Evolutionary conservation across 2,888 invertebrate genomes (phyloP), one percentile per base, ranked within the genome.

Genomic region (Coenonympha glycerion): DNA sequence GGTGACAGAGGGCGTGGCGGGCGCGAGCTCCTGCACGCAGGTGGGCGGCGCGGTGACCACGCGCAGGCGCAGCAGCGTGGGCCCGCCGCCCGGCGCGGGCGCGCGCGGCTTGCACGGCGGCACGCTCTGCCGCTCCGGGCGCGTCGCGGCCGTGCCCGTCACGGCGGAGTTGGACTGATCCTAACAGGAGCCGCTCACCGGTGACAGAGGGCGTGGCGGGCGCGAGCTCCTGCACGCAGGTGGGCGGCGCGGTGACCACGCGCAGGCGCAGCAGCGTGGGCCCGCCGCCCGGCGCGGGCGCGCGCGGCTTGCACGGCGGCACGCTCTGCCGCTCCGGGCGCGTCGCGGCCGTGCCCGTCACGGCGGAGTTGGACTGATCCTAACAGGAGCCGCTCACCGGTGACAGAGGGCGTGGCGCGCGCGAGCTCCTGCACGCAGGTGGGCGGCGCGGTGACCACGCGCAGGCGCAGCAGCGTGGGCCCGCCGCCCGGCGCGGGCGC

Each of bases 191-290:
- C n/a, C n/a, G n/a, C 11, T 13, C 15, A 72, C 67, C 78, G 9
- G 76, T 68, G 1, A 72, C 65, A 39, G 71, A 58, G 6, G 74
- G 68, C n/a, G 72, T 55, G 58, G 59, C 62, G 24, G 65, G 70
- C 0, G 74, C 53, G 0, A 90, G 62, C 37, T 89, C 88, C 51
- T 88, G 88, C 1, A 90, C 89, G 64, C 89, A 90, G 1, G 88
- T 89, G n/a, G 90, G 88, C 1, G 90, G 90, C 1, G 90, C 90
- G 2, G 91, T 90, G 31, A 92, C 90, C 4, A 93, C 93, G 4
- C 94, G 89, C 33, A 94, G 79, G 0, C 94, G 87, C 0, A 93
- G 93, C 64, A 93, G 87, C 0, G 93, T 92, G 5, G 93, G 91
- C 0, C 92, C 92, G 0, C 90, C 90, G 73, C 78, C 84, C 0